Evolutionary conservation across 1,140 invertebrate genomes (phyloP), one percentile per base, ranked within the genome.

Genomic region (Mycetomoellerius zeteki): DNA sequence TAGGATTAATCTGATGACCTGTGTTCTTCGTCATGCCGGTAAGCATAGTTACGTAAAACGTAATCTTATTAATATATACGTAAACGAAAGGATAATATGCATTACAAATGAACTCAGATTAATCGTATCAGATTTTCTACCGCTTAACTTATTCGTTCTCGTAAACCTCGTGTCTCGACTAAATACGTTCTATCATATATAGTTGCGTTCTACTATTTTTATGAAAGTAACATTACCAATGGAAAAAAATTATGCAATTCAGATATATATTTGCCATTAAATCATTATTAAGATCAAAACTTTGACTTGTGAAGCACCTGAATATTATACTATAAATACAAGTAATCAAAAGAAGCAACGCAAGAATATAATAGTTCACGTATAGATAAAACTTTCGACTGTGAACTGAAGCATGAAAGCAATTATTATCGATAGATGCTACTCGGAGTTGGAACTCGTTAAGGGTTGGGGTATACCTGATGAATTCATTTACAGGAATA

Each of bases 361-460:
- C n/a, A 24, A 21, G 10, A 27, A 30, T n/a, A 19, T 19, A 37
- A 43, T 16, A 30, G 14, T 60, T 27, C 2, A 12, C 67, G 3
- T 67, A 47, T 4, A 56, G 37, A 60, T 52, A 43, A 75, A 86
- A 33, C 69, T 77, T 81, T 73, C 37, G 56, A 33, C 14, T 19
- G 24, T 24, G 50, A 90, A 87, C 50, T 72, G 54, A 56, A 84
- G 54, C 86, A 58, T 78, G 77, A 86, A 84, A 88, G 60, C 86
- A 89, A 91, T 90, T 91, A 90, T 90, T 86, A 89, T 89, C 86
- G 72, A 47, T 56, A 21, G 84, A 71, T 86, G 86, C 33, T 50
- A 43, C 37, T 69, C 69, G 24, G 16, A 12, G 24, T 62, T 75
- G 47, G 33, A 69, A 65, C 64, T 88, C 58, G 77, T 72, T 78